Evolutionary conservation across 64 coral and sea anemone genomes (phyloP), one percentile per base, ranked within the genome.

Genomic region (Exaiptasia diaphana): DNA sequence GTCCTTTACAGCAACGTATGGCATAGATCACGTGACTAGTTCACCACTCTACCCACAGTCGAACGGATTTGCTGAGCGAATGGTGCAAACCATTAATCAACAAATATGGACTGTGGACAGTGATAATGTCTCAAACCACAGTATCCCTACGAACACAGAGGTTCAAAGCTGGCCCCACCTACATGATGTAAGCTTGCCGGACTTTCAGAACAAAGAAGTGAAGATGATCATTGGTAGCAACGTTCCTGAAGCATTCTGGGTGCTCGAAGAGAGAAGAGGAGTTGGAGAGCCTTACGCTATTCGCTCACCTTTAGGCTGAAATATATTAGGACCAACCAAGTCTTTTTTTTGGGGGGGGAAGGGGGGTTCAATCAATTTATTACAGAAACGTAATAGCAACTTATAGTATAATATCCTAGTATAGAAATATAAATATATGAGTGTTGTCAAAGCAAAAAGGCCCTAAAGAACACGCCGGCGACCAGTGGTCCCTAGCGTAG

Each of bases 241-340:
- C 29, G 56, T 74, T 4, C 88, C 88, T 25, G 79, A 90, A 67
- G 88, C 88, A 20, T 76, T 80, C 60, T 90, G 79, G 71, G 88
- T 90, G 15, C 44, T 83, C 21, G 88, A 90, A 38, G 74, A 90
- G 58, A 74, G 45, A 27, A 41, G 56, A 28, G 88, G 88, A 42
- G 36, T 13, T 33, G 75, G 71, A 21, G 68, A 83, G 42, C 88
- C 88, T 11, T 90, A 76, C 34, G 88, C 88, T 22, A 59, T 90
- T 1, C 68, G 71, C 13, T 58, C 79, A 4, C 62, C 52, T 4
- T 37, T 75, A 24, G 54, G 71, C 12, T 76, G 70, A 57, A 86
- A 36, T 9, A 14, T 85, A 21, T 33, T 85, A 13, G 68, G 68
- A 25, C 82, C 68, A 1, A 85, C 38, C n/a, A n/a, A n/a, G n/a